Evolutionary conservation across 2,888 invertebrate species (phyloP), one percentile per base, ranked within the genome.

Genomic region (Synergus gifuensis): DNA sequence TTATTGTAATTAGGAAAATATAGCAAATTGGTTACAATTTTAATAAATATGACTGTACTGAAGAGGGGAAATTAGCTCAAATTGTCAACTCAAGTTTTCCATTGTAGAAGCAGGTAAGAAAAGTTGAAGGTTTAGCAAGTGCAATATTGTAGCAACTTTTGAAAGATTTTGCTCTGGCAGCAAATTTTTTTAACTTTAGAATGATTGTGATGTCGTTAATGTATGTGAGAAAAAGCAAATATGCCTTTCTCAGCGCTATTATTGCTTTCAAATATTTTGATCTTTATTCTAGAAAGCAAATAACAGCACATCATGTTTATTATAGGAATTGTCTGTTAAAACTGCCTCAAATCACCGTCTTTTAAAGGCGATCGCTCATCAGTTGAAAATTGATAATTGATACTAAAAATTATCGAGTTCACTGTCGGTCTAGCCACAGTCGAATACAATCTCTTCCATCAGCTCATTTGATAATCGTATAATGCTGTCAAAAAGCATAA

Each of bases 1-100:
- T 16, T 22, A 67, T 67, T 18, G 5, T 36, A 54, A 40, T 69
- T 69, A 69, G 49, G 9, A n/a, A 54, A 54, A 73, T 54, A 36
- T 73, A 73, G 49, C 36, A 49, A 73, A 73, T 73, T 73, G 36
- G 73, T 73, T 73, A 54, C 16, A 67, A 63, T 1, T 36, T 63
- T 46, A 67, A 67, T 2, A 67, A 22, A 12, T 18, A 67, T 67
- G 66, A 18, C 9, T 67, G 44, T 14, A 42, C 60, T 62, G 46
- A 11, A 46, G 44, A 7, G 67, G 42, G 18, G 22, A 22, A 46
- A 67, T 44, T 67, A 67, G 67, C 44, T 67, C 67, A 67, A 67
- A 54, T 73, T 73, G 16, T 73, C 11, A 54, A 54, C 28, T n/a
- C 11, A 73, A 54, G 22, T 46, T 67, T 67, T 46, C 44, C 11